These are phyloP conservation scores for Seriola quinqueradiata DNA, from an alignment of 2,113 vertebrate species.

Conservation along the genomic window DNA sequence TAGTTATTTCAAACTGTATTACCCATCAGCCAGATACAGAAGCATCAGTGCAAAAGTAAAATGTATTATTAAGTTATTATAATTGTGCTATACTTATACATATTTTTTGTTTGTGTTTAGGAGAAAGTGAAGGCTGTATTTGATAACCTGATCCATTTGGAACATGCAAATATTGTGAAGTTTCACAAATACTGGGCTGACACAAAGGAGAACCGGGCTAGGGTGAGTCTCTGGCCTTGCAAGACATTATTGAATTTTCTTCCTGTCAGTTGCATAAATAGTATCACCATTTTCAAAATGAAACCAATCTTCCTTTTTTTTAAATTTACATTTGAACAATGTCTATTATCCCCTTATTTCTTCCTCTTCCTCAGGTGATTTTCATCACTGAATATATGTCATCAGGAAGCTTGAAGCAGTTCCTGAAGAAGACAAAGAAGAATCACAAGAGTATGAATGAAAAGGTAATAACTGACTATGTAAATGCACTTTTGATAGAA, in stretches of 20 bases:
- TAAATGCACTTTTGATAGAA: background rate
- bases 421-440: conserved; percentile 99
- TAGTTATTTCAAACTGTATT: too few relatives aligned
- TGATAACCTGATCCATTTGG: conserved; percentile 98
- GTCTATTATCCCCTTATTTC: background rate
- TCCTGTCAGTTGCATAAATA: background rate
- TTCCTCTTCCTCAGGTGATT: conserved; percentile 88
- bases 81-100: background rate
- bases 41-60: too few relatives aligned
- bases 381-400: conserved; percentile 99
- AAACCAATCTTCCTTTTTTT: background rate
- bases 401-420: conserved; percentile 98
- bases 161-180: conserved; percentile 98
- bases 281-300: background rate
- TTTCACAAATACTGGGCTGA: conserved; percentile 99
- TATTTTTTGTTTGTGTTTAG: conserved; percentile 44
- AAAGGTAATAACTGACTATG: conserved; percentile 85
- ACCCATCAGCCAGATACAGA: too few relatives aligned
- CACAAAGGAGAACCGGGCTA: conserved; percentile 95
- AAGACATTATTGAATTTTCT: conserved; percentile 4
- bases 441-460: conserved; percentile 99
- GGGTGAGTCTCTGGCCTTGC: conserved; percentile 83
- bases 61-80: background rate
- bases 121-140: conserved; percentile 87
- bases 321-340: background rate